Base-by-base conservation (phyloP, 2,113 vertebrate species). In the Peromyscus californicus region DNA sequence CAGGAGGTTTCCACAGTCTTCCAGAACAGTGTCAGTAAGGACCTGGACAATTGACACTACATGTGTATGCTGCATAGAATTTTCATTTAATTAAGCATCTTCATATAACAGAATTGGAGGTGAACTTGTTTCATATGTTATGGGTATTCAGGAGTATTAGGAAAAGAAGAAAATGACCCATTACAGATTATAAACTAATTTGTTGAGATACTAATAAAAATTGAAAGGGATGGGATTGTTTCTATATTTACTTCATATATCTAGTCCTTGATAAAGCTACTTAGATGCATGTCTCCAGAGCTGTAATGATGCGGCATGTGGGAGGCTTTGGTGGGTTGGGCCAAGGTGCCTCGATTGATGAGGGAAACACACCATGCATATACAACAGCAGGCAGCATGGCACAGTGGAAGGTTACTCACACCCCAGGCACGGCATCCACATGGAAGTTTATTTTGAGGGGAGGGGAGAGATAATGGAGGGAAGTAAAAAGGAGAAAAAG, bases 1-100 rank as follows among this genome's bases (percentile, higher is more conserved):
- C 76, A 91, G 80, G 75, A 70, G 48, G 16, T 15, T 94, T 93
- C 94, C 82, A 95, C 36, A 82, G 36, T 78, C 54, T 91, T 97
- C 75, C 78, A 90, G 92, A 89, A 91, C 74, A 97, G 87, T 93
- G 39, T 29, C 83, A 87, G 90, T 95, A 92, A 96, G 83, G 72
- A 54, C 24, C 29, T 63, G 22, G 45, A 70, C 74, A 89, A 33
- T 80, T 95, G 91, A 65, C 97, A 22, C 31, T 82, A 12, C 31
- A 21, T 95, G 83, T 94, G 88, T 82, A 93, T 84, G 59, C 65
- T 96, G 42, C 36, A 42, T 29, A 80, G 48, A 91, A 85, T 97
- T 96, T 97, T 91, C 86, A 94, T 75, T 94, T 98, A 97, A 95
- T 97, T 96, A 96, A 96, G 89, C 93, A 51, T 97, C 89, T 94